Percentiles rank a stretch among this genome's conserved stretches.
These are phyloP conservation scores for Podilymbus podiceps DNA, from an alignment of 2,113 vertebrate species.

Conservation along the genomic window DNA sequence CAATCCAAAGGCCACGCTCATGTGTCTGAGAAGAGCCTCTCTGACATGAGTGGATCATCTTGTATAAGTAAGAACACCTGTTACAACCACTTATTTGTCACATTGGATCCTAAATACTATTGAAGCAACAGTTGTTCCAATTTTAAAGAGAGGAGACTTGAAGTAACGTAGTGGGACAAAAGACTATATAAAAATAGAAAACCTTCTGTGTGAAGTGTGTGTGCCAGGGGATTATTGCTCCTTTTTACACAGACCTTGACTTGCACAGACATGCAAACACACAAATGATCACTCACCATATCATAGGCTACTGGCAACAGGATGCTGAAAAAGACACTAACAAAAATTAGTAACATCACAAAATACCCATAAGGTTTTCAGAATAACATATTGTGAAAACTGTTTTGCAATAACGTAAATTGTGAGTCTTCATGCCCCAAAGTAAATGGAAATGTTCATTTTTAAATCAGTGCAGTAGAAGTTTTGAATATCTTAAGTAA, in stretches of 20 bases:
- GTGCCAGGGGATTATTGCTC: not conserved
- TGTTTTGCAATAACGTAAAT: not conserved
- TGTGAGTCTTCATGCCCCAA: not conserved
- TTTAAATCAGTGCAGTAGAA: not conserved
- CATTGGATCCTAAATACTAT: not conserved
- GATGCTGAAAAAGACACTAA: not conserved
- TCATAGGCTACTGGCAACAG: not conserved
- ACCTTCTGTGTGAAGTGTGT: not conserved
- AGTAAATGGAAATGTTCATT: not conserved
- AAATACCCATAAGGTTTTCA: not conserved
- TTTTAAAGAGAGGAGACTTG: not conserved
- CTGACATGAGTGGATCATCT: not conserved
- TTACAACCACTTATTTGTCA: not conserved
- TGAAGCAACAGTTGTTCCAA: not conserved
- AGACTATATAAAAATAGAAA: not conserved
- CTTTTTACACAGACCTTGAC: not conserved
- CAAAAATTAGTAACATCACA: not conserved
- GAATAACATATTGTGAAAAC: not conserved
- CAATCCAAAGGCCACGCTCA: not conserved
- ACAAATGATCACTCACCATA: not conserved
- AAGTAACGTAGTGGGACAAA: conserved; percentile 15
- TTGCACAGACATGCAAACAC: not conserved
- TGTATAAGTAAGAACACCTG: not conserved
- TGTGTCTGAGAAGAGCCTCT: not conserved
- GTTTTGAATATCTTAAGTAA: not conserved